Percentiles rank a stretch among this genome's conserved stretches.
phyloP scores from a whole-genome alignment of 2,113 vertebrate species.

The Cervus canadensis region DNA sequence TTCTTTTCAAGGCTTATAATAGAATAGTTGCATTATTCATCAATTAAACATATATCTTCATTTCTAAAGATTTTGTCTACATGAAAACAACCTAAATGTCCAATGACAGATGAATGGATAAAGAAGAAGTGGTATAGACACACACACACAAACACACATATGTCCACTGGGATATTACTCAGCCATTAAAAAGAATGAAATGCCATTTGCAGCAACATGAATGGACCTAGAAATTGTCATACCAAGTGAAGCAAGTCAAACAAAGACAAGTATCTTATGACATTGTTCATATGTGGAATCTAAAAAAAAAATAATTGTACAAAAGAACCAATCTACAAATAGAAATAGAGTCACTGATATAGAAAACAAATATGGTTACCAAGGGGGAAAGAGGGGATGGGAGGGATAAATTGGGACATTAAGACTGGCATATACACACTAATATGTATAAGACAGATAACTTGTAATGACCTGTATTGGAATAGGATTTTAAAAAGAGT shows the following conservation, averaged over 20 bases:
- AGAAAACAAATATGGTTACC: background rate
- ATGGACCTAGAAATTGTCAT: background rate
- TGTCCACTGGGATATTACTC: background rate
- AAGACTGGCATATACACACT: background rate
- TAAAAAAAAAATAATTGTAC: background rate
- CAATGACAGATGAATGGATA: background rate
- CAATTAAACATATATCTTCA: background rate
- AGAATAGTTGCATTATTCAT: background rate
- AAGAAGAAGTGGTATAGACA: background rate
- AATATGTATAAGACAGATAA: background rate
- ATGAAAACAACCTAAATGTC: background rate
- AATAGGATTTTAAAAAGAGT: background rate
- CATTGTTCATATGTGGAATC: background rate
- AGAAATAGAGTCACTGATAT: background rate
- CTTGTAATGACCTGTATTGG: background rate
- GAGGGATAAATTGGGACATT: background rate
- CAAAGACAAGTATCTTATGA: background rate
- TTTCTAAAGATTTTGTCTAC: background rate
- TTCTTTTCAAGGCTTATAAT: background rate
- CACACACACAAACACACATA: background rate
- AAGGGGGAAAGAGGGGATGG: background rate
- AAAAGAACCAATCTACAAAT: background rate
- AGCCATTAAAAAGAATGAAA: background rate
- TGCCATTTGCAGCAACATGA: background rate
- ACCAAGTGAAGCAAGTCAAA: background rate